Percentiles rank a stretch among this genome's conserved stretches.
Conservation (phyloP, 1,140 invertebrate species). For the Ceratina calcarata region DNA sequence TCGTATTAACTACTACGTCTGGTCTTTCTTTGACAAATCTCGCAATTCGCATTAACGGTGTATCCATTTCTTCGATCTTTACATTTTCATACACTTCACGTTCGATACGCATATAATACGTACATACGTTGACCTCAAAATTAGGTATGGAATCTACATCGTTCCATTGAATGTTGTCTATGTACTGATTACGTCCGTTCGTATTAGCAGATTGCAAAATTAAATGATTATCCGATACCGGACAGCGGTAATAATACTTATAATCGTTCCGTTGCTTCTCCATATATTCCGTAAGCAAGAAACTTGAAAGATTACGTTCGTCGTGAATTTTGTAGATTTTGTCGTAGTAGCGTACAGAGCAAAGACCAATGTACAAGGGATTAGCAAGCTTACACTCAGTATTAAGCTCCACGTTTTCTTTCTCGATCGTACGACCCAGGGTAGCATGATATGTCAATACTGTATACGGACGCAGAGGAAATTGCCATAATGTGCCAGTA, state of each 20-base stretch:
- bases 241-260: constrained; percentile 17
- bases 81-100: background rate
- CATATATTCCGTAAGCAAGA: constrained; percentile 2
- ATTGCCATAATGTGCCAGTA: background rate
- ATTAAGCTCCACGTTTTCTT: background rate
- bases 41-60: constrained; percentile 4
- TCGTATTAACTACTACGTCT: background rate
- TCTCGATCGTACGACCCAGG: background rate
- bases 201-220: background rate
- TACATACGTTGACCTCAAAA: too few relatives aligned
- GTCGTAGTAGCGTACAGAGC: background rate
- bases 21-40: constrained; percentile 8
- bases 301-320: background rate
- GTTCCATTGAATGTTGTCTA: background rate
- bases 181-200: background rate
- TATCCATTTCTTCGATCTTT: background rate
- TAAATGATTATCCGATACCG: rapidly evolving
- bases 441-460: constrained; percentile 13
- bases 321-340: constrained; percentile 15
- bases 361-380: constrained; percentile 15
- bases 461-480: constrained; percentile 8
- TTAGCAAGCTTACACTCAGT: background rate
- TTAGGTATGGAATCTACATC: too few relatives aligned
- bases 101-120: too few relatives aligned
- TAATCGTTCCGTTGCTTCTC: background rate